Evolutionary conservation across 1,140 invertebrate genomes (phyloP).

Genomic region (Drosophila burlai): DNA sequence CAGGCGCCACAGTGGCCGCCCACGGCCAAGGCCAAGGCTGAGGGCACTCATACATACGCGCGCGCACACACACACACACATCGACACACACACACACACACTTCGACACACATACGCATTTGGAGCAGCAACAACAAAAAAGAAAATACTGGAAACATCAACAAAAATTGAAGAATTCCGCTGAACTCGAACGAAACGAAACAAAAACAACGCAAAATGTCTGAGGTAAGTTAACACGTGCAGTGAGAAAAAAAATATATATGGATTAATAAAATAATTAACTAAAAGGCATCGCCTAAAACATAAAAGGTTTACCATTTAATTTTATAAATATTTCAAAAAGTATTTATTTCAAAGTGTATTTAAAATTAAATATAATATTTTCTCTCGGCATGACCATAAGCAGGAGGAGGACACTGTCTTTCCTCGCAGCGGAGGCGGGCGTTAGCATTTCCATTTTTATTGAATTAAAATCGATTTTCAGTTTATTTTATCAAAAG

Average conservation of each 20-base stretch:
- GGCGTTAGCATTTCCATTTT: constrained; percentile 56
- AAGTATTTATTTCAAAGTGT: neutral
- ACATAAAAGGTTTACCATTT: neutral
- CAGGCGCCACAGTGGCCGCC: constrained; percentile 35
- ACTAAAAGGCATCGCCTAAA: neutral
- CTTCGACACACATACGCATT: constrained; percentile 17
- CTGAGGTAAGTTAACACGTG: constrained; percentile 57
- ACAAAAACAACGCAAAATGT: constrained; percentile 58
- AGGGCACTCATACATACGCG: constrained; percentile 25
- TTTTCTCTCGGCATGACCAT: neutral
- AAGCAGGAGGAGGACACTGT: constrained; percentile 10
- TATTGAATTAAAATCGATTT: constrained; percentile 68
- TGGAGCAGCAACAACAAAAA: constrained; percentile 15
- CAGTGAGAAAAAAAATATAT: neutral
- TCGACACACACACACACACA: constrained; percentile 10
- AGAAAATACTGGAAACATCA: constrained; percentile 18
- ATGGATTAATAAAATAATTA: neutral
- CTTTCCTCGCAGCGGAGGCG: neutral
- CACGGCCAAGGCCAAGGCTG: constrained; percentile 43
- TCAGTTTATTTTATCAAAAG: constrained; percentile 66
- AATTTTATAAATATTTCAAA: neutral
- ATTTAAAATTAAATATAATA: neutral
- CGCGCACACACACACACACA: constrained; percentile 11
- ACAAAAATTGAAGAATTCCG: constrained; percentile 45
- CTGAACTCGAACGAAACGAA: constrained; percentile 40